These are phyloP conservation scores for Idaea straminata DNA, from an alignment of 2,888 invertebrate genomes.

Conservation along the genomic window DNA sequence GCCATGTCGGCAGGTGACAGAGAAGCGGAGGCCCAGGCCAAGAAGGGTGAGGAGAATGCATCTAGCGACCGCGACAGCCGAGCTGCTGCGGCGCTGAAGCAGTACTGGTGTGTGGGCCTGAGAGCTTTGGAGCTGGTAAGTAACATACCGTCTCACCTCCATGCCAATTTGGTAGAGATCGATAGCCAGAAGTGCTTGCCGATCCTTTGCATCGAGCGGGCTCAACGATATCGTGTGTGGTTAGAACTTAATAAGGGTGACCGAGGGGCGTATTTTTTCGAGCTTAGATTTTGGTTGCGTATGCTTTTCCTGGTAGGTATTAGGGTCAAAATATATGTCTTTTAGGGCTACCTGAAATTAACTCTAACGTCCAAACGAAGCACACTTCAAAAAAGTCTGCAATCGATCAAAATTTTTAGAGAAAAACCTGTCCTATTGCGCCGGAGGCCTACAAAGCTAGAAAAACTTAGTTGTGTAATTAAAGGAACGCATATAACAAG, in stretches of 20 bases:
- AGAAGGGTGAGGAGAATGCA: constrained; percentile 71
- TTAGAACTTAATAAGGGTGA: not conserved
- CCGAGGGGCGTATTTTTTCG: not conserved
- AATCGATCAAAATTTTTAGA: too few species aligned
- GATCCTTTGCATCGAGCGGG: not conserved
- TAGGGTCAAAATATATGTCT: too few species aligned
- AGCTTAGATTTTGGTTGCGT: too few species aligned
- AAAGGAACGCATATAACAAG: not conserved
- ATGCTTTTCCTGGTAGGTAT: too few species aligned
- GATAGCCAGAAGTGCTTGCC: not conserved
- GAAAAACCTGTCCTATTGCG: too few species aligned
- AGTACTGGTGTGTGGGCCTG: constrained; percentile 80
- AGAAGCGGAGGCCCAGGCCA: constrained; percentile 78
- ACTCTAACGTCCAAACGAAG: too few species aligned
- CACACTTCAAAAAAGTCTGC: too few species aligned
- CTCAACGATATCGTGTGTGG: not conserved
- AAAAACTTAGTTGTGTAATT: not conserved
- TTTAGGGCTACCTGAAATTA: too few species aligned
- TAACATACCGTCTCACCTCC: constrained; percentile 4
- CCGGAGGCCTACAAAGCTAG: too few species aligned
- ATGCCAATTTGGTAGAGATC: not conserved
- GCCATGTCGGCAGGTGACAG: constrained; percentile 83
- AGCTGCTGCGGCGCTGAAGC: constrained; percentile 63
- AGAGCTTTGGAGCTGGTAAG: constrained; percentile 83
- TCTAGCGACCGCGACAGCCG: constrained; percentile 60